Evolutionary conservation across 2,113 vertebrate species (phyloP).

Genomic region (Tachuris rubrigastra): DNA sequence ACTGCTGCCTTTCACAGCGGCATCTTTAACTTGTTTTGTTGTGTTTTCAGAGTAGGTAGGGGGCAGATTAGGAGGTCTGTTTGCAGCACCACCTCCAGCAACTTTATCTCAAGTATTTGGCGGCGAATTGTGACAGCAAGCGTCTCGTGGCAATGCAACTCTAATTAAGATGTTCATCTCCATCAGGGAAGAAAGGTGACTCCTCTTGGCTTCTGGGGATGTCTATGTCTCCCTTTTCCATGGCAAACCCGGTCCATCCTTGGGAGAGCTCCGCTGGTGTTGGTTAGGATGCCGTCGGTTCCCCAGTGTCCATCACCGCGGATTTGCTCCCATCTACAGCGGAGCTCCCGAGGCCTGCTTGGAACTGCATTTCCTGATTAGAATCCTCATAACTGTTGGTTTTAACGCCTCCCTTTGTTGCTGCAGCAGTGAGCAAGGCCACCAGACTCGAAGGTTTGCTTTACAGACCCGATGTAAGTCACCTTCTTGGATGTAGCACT

Average conservation of each 20-base stretch:
- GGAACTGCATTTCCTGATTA: too few species aligned
- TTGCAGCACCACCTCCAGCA: neutral
- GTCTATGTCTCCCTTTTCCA: neutral
- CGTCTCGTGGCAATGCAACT: neutral
- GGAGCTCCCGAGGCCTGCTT: neutral
- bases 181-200: neutral
- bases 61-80: neutral
- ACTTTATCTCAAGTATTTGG: neutral
- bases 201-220: neutral
- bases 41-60: neutral
- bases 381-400: neutral
- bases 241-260: neutral
- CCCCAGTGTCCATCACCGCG: neutral
- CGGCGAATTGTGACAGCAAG: neutral
- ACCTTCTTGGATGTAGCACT: accelerated
- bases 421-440: neutral
- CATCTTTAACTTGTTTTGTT: neutral
- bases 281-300: neutral
- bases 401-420: neutral
- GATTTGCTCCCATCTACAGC: neutral
- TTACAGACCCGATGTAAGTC: neutral
- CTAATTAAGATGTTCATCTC: neutral
- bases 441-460: neutral
- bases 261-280: accelerated
- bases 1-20: neutral